A percentile compares a stretch with the other conserved stretches of the same genome.
Conservation (phyloP, 92 coral and sea anemone species). For the Bergia puertoricense region DNA sequence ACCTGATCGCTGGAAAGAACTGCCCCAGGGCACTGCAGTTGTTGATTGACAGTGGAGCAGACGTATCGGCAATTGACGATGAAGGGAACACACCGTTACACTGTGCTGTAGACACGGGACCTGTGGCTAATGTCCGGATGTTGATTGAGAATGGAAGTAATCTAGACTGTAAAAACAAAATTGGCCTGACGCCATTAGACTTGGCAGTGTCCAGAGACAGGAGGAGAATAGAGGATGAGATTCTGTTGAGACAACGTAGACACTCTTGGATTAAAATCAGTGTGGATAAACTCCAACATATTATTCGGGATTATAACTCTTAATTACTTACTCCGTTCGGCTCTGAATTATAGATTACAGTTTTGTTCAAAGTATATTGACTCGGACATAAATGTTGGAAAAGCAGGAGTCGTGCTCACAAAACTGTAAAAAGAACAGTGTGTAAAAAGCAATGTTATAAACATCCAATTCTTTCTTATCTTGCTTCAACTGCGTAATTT, state of each 20-base stretch:
- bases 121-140: conserved; percentile 7
- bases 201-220: conserved; percentile 21
- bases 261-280: conserved; percentile 19
- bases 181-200: conserved; percentile 11
- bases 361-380: no score
- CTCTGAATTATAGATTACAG: no score
- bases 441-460: no score
- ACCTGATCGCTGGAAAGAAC: conserved; percentile 7
- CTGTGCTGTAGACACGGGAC: conserved; percentile 10
- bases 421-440: no score
- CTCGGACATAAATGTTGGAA: no score
- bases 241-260: neutral
- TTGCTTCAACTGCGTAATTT: no score
- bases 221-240: neutral
- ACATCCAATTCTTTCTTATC: no score
- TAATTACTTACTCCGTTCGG: neutral
- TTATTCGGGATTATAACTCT: conserved; percentile 2
- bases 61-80: neutral
- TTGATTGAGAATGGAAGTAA: conserved; percentile 15
- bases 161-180: neutral
- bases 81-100: conserved; percentile 19
- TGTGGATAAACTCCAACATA: neutral
- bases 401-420: no score
- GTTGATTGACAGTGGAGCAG: conserved; percentile 26
- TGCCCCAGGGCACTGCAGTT: conserved; percentile 21